These are phyloP conservation scores for Echinometra lucunter DNA, from an alignment of 53 echinoderm and acorn worm genomes.

Conservation along the genomic window DNA sequence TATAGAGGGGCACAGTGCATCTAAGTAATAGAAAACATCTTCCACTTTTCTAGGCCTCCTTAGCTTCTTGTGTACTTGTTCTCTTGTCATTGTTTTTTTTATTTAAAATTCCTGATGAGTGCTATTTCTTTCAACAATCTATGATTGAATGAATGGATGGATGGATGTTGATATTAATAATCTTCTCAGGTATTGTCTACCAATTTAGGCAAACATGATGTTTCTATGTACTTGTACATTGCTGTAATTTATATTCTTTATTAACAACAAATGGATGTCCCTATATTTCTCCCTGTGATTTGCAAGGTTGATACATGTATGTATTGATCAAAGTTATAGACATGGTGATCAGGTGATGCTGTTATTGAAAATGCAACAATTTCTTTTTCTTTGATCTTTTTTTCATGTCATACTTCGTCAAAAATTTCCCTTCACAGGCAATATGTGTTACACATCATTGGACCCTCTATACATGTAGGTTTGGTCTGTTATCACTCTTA, in stretches of 20 bases:
- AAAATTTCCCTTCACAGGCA: no score
- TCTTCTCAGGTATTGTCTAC: slow-evolving; percentile 50
- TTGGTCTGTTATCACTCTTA: no score
- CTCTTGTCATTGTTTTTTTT: background rate
- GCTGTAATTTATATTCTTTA: background rate
- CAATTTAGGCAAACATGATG: background rate
- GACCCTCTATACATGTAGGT: no score
- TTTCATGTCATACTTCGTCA: background rate
- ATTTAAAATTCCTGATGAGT: slow-evolving; percentile 27
- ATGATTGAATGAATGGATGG: background rate
- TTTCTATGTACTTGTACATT: slow-evolving; percentile 22
- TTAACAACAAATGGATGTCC: background rate
- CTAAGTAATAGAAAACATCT: slow-evolving; percentile 44
- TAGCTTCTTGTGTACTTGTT: slow-evolving; percentile 29
- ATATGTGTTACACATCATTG: no score
- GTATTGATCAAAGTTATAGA: background rate
- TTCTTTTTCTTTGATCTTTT: background rate
- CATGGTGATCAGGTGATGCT: background rate
- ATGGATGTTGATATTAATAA: slow-evolving; percentile 5
- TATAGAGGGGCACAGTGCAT: slow-evolving; percentile 16
- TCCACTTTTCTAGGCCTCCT: slow-evolving; percentile 57
- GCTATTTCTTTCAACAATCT: background rate
- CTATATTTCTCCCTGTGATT: background rate
- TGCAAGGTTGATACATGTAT: background rate
- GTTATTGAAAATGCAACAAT: background rate